Evolutionary conservation across 2,797 vertebrate genomes (phyloP).

Genomic region (Phoeniculus purpureus): DNA sequence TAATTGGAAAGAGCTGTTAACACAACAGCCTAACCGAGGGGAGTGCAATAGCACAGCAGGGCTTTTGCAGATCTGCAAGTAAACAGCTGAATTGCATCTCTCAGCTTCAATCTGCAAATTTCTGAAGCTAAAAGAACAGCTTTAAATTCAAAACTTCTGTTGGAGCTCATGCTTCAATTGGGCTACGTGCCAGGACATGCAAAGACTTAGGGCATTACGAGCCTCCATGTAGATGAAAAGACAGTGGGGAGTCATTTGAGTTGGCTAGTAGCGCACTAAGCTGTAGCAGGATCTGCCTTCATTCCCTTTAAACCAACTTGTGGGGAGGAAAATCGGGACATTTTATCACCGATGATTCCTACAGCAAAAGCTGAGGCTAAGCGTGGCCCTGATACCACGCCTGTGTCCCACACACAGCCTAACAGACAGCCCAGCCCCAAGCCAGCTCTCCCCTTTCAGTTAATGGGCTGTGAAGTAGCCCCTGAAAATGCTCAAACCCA

Average conservation of each 20-base stretch:
- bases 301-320: conserved; percentile 28
- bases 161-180: conserved; percentile 42
- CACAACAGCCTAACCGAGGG: neutral
- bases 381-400: neutral
- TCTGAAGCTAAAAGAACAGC: conserved; percentile 51
- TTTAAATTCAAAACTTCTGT: conserved; percentile 65
- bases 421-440: neutral
- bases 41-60: conserved; percentile 15
- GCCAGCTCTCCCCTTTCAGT: neutral
- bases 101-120: conserved; percentile 19
- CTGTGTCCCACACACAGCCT: neutral
- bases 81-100: conserved; percentile 49
- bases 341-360: conserved; percentile 30
- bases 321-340: neutral
- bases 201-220: conserved; percentile 31
- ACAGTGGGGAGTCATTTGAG: conserved; percentile 36
- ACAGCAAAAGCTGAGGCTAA: neutral
- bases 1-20: conserved; percentile 39
- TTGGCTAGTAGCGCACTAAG: conserved; percentile 1
- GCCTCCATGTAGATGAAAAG: conserved; percentile 43
- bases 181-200: conserved; percentile 33
- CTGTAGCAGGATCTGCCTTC: conserved; percentile 20
- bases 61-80: conserved; percentile 37
- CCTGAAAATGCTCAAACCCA: neutral
- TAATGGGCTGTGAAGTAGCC: neutral